Evolutionary conservation across 1,140 invertebrate genomes (phyloP).

Genomic region (Calliopsis andreniformis): DNA sequence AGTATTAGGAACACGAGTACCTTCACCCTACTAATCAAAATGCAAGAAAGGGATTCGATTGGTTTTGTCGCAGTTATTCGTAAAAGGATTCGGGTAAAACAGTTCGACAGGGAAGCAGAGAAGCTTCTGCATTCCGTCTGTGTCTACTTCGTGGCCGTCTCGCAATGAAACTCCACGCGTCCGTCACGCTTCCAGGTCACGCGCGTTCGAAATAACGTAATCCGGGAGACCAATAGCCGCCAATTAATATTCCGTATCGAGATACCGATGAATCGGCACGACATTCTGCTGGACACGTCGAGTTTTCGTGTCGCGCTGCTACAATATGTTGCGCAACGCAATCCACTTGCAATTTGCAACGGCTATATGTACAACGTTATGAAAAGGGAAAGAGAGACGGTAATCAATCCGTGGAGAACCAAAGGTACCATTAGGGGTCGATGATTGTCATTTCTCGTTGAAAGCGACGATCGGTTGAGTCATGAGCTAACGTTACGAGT

Average conservation of each 20-base stretch:
- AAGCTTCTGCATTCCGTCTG: conserved; percentile 41
- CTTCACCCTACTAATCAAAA: no score
- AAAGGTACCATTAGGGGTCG: neutral
- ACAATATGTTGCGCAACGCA: conserved; percentile 46
- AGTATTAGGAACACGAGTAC: no score
- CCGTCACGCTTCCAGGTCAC: conserved; percentile 53
- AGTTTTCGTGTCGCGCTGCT: conserved; percentile 34
- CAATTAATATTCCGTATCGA: conserved; percentile 66
- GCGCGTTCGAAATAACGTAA: conserved; percentile 61
- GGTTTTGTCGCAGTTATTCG: no score
- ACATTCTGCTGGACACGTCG: conserved; percentile 29
- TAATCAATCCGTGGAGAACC: conserved; percentile 1
- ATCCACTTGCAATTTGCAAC: conserved; percentile 40
- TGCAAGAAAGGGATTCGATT: no score
- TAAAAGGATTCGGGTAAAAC: neutral
- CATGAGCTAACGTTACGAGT: no score
- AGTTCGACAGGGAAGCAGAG: neutral
- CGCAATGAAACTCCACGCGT: conserved; percentile 16
- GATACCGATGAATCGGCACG: conserved; percentile 51
- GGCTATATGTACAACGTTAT: neutral
- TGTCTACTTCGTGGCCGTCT: conserved; percentile 40
- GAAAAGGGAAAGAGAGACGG: conserved; percentile 4
- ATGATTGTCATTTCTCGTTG: neutral
- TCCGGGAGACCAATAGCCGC: conserved; percentile 54
- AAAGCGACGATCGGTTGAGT: no score